phyloP scores from a whole-genome alignment of 2,113 vertebrate genomes.

The Dasypus novemcinctus region DNA sequence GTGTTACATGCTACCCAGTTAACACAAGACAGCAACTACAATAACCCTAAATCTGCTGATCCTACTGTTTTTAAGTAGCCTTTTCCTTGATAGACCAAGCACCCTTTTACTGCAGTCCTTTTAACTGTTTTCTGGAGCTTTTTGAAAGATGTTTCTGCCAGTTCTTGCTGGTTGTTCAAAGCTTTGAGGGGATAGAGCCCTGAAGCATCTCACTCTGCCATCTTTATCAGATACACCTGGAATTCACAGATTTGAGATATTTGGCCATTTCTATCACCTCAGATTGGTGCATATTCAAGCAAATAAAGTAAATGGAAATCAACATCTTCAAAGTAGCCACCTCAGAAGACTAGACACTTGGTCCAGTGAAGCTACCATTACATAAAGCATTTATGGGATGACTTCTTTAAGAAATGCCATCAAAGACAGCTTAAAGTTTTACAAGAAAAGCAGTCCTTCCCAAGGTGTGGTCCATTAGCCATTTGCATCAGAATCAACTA shows the following conservation, averaged over 20 bases:
- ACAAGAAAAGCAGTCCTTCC: background rate
- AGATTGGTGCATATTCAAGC: background rate
- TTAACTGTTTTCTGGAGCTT: too few species aligned
- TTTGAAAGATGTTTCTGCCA: too few species aligned
- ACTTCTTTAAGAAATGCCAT: slow-evolving; percentile 2
- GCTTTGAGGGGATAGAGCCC: too few species aligned
- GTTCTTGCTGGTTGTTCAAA: too few species aligned
- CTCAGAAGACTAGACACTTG: background rate
- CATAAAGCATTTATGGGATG: background rate
- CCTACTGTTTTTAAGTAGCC: too few species aligned
- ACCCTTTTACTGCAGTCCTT: too few species aligned
- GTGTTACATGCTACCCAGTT: too few species aligned
- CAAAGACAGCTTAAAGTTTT: slow-evolving; percentile 12
- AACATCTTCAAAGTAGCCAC: background rate
- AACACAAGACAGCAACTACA: too few species aligned
- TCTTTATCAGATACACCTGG: too few species aligned
- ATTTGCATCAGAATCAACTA: background rate
- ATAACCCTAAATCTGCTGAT: too few species aligned
- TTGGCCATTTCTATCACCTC: background rate
- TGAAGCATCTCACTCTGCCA: too few species aligned
- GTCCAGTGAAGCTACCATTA: background rate
- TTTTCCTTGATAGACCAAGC: too few species aligned
- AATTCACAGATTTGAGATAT: background rate
- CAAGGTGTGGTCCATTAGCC: background rate
- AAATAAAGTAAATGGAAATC: slow-evolving; percentile 29